Evolutionary conservation across 2,888 invertebrate species (phyloP), one percentile per base, ranked within the genome.

Genomic region (Didymodactylos carnosus): DNA sequence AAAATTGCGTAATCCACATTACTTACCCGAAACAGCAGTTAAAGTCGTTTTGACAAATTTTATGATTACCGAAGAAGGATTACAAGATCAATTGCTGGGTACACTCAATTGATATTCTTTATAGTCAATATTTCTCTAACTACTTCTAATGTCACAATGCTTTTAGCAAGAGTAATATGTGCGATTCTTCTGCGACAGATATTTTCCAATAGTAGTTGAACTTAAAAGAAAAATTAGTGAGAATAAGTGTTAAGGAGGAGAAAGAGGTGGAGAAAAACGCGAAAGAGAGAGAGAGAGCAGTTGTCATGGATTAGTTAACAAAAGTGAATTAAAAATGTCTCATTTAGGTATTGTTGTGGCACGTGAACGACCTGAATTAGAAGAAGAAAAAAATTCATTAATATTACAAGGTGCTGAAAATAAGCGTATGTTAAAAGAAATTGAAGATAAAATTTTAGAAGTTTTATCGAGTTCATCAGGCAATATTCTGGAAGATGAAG

Each of bases 401-500:
- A 85, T 84, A 76, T 72, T 84, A 69, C 84, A 84, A 79, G 79
- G 82, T 77, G 84, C 84, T 16, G 82, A 83, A 69, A 85, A 85
- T 77, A 84, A 84, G 76, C 81, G 82, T 77, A 83, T 83, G 77
- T 78, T 85, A 77, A 84, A 84, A 77, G 84, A 84, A 77, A 83
- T 85, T 78, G 85, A 85, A 77, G 84, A 85, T 78, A 83, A 83
- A 76, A 84, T 85, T 76, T 78, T 85, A 40, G 81, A 84, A 77
- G 83, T 84, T 13, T 78, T 85, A 75, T 84, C 84, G 6, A 77
- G 81, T 27, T 84, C 84, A 16, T 83, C 84, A 78, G 84, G 84
- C 16, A 85, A 85, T 77, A 84, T 85, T 77, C 79, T 85, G 46
- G 84, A 85, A 77, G 85, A 85, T 78, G 85, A 85, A 78, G 83